Evolutionary conservation across 2,797 vertebrate genomes (phyloP).

Genomic region (Amblyopsis hoosieri): DNA sequence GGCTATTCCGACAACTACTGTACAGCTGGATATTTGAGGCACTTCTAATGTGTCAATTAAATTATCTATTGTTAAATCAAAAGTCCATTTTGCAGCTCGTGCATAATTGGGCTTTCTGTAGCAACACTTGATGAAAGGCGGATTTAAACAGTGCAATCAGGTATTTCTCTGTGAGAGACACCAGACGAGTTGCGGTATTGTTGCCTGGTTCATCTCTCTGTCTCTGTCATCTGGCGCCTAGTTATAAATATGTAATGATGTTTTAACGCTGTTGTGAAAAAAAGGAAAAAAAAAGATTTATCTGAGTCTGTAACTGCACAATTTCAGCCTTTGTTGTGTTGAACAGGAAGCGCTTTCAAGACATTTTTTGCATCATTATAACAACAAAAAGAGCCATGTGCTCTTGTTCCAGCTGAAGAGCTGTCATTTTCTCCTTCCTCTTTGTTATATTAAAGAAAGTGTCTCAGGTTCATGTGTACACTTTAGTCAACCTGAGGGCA

Average conservation of each 20-base stretch:
- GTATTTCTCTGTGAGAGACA: conserved; percentile 66
- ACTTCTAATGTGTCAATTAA: conserved; percentile 71
- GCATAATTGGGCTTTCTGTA: conserved; percentile 71
- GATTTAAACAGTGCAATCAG: conserved; percentile 76
- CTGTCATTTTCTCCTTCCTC: conserved; percentile 31
- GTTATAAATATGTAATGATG: conserved; percentile 84
- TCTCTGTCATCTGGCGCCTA: conserved; percentile 76
- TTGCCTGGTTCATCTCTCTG: conserved; percentile 66
- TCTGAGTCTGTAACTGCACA: conserved; percentile 61
- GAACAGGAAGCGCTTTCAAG: conserved; percentile 55
- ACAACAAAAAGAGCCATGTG: conserved; percentile 44
- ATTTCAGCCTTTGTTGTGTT: conserved; percentile 60
- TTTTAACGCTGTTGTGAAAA: conserved; percentile 73
- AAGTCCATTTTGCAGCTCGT: conserved; percentile 69
- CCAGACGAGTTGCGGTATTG: conserved; percentile 62
- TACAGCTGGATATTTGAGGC: conserved; percentile 50
- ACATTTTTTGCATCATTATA: conserved; percentile 59
- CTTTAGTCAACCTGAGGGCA: conserved; percentile 27
- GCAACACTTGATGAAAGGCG: conserved; percentile 66
- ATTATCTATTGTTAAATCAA: conserved; percentile 74
- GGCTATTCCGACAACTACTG: conserved; percentile 33
- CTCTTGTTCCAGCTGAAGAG: conserved; percentile 38
- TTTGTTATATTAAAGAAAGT: conserved; percentile 40
- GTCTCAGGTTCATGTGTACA: conserved; percentile 33
- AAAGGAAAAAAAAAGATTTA: conserved; percentile 68